A percentile compares a stretch with the other conserved stretches of the same genome.
Evolutionary conservation across 2,797 vertebrate species (phyloP).

Genomic region (Microctenopoma steveboyesi): DNA sequence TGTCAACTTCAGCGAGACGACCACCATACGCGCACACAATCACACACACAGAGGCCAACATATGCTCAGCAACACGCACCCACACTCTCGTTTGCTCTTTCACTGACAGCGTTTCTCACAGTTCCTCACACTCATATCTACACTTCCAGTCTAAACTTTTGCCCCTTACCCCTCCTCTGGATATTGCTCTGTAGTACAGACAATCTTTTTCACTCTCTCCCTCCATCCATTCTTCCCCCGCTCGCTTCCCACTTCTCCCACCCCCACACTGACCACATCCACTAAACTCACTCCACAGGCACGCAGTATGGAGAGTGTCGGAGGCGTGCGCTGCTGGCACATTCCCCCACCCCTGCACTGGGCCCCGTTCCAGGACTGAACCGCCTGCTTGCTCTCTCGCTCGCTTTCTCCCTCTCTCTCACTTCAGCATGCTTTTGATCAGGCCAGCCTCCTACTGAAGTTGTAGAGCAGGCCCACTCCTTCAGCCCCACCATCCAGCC

Average conservation of each 20-base stretch:
- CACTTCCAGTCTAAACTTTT: constrained; percentile 52
- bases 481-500: constrained; percentile 45
- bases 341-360: constrained; percentile 79
- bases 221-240: constrained; percentile 47
- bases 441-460: constrained; percentile 56
- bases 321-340: constrained; percentile 85
- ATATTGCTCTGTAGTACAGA: constrained; percentile 46
- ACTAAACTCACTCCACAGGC: constrained; percentile 83
- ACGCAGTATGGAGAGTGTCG: constrained; percentile 80
- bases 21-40: constrained; percentile 64
- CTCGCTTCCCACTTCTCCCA: constrained; percentile 67
- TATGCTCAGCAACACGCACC: constrained; percentile 46
- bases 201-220: constrained; percentile 55
- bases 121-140: constrained; percentile 54
- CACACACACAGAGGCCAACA: constrained; percentile 37
- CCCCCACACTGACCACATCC: constrained; percentile 83
- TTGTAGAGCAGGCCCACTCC: constrained; percentile 21
- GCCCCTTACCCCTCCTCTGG: constrained; percentile 57
- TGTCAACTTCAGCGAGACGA: constrained; percentile 70
- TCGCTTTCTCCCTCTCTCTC: constrained; percentile 58
- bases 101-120: constrained; percentile 62
- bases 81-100: constrained; percentile 55
- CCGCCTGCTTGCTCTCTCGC: constrained; percentile 60
- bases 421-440: constrained; percentile 65
- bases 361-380: constrained; percentile 75